These are phyloP conservation scores for Galbula dea DNA, from an alignment of 2,113 vertebrate species.

Conservation along the genomic window DNA sequence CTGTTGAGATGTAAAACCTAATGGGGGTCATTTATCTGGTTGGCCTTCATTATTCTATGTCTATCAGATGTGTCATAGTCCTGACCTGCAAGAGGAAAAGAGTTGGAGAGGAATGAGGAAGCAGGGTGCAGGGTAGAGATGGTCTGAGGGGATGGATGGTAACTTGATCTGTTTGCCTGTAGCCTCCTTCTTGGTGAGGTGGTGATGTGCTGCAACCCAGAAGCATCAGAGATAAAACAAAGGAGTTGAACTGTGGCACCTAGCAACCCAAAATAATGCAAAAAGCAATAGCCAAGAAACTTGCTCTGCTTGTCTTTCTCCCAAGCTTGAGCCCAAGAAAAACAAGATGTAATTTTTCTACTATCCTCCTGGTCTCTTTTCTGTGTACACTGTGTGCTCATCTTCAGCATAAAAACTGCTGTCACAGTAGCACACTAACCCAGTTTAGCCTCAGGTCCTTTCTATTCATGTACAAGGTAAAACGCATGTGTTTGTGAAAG, in stretches of 20 bases:
- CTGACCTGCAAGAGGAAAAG: background rate
- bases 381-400: background rate
- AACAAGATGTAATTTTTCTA: background rate
- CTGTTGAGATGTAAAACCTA: background rate
- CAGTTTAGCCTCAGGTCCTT: background rate
- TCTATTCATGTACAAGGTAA: background rate
- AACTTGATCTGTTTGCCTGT: background rate
- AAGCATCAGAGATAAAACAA: rapidly evolving
- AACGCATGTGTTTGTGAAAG: background rate
- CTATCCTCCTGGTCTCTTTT: background rate
- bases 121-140: background rate
- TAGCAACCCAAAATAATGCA: background rate
- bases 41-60: background rate
- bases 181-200: background rate
- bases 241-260: background rate
- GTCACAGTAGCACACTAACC: background rate
- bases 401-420: background rate
- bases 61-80: background rate
- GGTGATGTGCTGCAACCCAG: background rate
- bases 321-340: background rate
- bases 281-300: background rate
- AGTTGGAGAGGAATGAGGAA: background rate
- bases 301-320: background rate
- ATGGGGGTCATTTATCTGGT: background rate
- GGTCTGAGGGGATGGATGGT: background rate